Percentiles rank a stretch among this genome's conserved stretches.
phyloP scores from a whole-genome alignment of 2,113 vertebrate species.

The Gadus chalcogrammus region DNA sequence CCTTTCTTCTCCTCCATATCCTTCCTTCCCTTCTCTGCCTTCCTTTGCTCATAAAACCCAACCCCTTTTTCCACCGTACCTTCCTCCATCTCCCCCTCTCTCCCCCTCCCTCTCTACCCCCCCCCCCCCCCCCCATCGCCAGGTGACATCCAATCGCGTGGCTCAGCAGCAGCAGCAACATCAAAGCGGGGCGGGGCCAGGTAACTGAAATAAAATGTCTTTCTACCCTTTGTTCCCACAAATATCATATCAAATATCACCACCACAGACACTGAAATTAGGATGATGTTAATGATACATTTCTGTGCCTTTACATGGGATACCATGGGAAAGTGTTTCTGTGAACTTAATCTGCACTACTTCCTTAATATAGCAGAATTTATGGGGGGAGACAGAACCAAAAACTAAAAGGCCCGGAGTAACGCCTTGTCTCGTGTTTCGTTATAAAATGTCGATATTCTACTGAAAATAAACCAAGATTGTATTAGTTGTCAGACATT shows the following conservation, averaged over 20 bases:
- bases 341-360: too few relatives aligned
- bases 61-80: neutral
- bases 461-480: too few relatives aligned
- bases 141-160: constrained; percentile 83
- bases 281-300: too few relatives aligned
- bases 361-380: too few relatives aligned
- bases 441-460: too few relatives aligned
- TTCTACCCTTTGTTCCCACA: neutral
- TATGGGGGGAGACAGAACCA: too few relatives aligned
- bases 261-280: too few relatives aligned
- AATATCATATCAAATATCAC: neutral
- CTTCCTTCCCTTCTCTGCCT: neutral
- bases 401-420: too few relatives aligned
- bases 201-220: constrained; percentile 33
- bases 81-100: neutral
- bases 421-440: too few relatives aligned
- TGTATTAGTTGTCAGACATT: too few relatives aligned
- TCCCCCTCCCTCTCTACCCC: constrained; percentile 11
- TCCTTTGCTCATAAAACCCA: neutral
- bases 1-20: neutral
- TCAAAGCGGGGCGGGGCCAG: constrained; percentile 61
- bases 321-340: too few relatives aligned
- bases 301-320: too few relatives aligned
- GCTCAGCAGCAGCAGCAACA: constrained; percentile 76
- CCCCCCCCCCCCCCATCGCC: constrained; percentile 17